Conservation (phyloP, 2,888 invertebrate genomes). For the Philereme vetulata region DNA sequence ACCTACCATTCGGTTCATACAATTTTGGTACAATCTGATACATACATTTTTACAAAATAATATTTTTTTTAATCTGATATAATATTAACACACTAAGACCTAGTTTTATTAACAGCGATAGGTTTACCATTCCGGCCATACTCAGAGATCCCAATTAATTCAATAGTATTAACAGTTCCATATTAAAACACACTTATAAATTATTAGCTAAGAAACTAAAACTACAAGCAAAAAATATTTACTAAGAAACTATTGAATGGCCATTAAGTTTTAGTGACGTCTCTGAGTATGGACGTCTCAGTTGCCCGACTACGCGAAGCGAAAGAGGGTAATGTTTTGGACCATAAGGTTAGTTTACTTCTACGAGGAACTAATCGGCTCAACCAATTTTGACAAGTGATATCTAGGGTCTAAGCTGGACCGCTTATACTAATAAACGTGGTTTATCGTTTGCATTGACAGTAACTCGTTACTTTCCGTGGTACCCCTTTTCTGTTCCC, state of each 20-base stretch:
- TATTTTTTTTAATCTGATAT: neutral
- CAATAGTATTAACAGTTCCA: too few species aligned
- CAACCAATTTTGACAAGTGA: neutral
- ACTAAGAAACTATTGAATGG: too few species aligned
- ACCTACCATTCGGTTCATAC: too few species aligned
- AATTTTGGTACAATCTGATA: slow-evolving; percentile 13
- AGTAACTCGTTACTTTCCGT: too few species aligned
- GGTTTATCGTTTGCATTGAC: too few species aligned
- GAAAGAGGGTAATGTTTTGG: neutral
- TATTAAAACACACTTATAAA: too few species aligned
- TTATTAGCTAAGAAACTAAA: too few species aligned
- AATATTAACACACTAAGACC: neutral
- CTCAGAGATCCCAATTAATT: too few species aligned
- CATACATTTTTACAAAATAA: slow-evolving; percentile 9
- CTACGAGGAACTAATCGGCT: neutral
- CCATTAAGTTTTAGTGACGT: neutral
- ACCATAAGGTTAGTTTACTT: neutral
- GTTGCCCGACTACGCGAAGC: neutral
- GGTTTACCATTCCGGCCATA: neutral
- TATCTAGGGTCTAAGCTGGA: too few species aligned
- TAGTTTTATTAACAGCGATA: slow-evolving; percentile 10
- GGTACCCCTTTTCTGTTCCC: too few species aligned
- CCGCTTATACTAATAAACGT: too few species aligned
- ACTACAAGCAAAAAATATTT: too few species aligned
- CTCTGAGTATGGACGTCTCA: neutral